phyloP scores from a whole-genome alignment of 2,888 invertebrate genomes.

The Leucoma salicis region DNA sequence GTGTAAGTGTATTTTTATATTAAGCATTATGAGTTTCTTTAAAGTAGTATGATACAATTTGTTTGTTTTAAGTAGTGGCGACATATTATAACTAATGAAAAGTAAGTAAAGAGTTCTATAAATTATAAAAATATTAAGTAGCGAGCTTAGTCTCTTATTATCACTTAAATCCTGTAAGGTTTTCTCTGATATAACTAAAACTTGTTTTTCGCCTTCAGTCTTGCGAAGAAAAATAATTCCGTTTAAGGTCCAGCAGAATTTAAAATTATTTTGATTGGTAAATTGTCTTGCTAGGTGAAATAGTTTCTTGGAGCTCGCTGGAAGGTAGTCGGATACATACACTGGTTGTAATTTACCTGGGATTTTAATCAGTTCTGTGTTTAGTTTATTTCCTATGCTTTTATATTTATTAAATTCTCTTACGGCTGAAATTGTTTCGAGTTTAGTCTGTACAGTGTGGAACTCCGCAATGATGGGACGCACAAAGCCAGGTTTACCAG shows the following conservation, averaged over 20 bases:
- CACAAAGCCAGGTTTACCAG: constrained; percentile 1
- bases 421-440: constrained; percentile 1
- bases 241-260: constrained; percentile 9
- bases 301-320: constrained; percentile 2
- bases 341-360: constrained; percentile 5
- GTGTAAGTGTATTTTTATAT: no score
- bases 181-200: background rate
- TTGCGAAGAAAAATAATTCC: background rate
- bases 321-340: constrained; percentile 7
- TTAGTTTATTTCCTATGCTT: constrained; percentile 6
- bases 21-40: no score
- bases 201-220: background rate
- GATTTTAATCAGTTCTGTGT: constrained; percentile 3
- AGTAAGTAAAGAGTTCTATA: no score
- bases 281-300: constrained; percentile 5
- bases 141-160: no score
- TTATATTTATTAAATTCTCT: constrained; percentile 1
- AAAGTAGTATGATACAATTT: no score
- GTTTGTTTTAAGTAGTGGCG: no score
- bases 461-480: constrained; percentile 4
- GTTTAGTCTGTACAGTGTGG: constrained; percentile 1
- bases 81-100: no score
- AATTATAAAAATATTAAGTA: no score
- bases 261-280: constrained; percentile 3
- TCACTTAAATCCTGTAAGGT: no score